These are phyloP conservation scores for Hyperopisus bebe DNA, from an alignment of 2,113 vertebrate species.

Conservation along the genomic window DNA sequence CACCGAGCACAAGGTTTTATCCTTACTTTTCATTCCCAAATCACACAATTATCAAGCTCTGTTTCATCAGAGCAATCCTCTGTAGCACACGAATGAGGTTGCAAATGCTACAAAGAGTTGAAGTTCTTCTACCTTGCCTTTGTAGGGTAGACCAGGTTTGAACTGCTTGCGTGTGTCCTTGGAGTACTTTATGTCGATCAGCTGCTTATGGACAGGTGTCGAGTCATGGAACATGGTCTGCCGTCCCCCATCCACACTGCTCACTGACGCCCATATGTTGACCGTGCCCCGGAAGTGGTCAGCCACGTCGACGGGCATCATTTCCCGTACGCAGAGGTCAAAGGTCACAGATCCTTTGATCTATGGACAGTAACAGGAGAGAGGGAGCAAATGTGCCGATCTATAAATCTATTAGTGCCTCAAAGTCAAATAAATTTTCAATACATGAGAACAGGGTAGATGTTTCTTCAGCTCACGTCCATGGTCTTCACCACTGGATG, in stretches of 20 bases:
- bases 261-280: conserved; percentile 79
- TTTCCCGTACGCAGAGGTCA: conserved; percentile 80
- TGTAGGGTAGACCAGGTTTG: conserved; percentile 84
- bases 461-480: conserved; percentile 63
- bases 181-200: conserved; percentile 84
- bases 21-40: neutral
- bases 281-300: conserved; percentile 84
- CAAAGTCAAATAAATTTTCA: neutral
- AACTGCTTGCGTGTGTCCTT: conserved; percentile 88
- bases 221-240: conserved; percentile 84
- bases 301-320: conserved; percentile 80
- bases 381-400: neutral
- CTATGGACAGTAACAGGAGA: conserved; percentile 45
- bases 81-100: neutral
- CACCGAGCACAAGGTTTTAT: neutral
- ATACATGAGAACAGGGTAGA: neutral
- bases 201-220: conserved; percentile 80
- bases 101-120: neutral
- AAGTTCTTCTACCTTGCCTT: conserved; percentile 71
- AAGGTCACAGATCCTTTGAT: conserved; percentile 76
- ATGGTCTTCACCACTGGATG: conserved; percentile 75
- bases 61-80: neutral
- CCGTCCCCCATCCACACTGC: conserved; percentile 71
- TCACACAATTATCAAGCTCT: neutral
- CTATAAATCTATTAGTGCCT: neutral